A percentile compares a stretch with the other conserved stretches of the same genome.
Evolutionary conservation across 1,140 invertebrate species (phyloP).

Genomic region (Drosophila oshimai): DNA sequence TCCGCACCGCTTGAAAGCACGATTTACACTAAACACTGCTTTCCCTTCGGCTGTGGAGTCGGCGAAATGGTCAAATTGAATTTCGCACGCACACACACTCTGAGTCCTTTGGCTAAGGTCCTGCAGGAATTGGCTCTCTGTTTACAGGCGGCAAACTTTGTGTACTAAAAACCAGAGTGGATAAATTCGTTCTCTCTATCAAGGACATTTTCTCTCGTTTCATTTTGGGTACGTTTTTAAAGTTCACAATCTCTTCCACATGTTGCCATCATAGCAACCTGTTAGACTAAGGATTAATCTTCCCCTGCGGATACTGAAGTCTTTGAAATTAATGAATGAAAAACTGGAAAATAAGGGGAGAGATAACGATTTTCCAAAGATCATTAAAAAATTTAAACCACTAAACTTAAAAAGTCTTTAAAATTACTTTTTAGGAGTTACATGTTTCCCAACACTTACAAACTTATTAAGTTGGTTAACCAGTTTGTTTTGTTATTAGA

Average conservation of each 20-base stretch:
- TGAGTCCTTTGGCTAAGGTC: slow-evolving; percentile 17
- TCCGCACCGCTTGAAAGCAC: slow-evolving; percentile 78
- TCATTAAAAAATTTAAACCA: not conserved
- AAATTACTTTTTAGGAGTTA: no score
- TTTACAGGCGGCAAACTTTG: slow-evolving; percentile 64
- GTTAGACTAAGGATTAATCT: slow-evolving; percentile 11
- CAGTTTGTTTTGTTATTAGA: no score
- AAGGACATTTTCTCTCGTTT: slow-evolving; percentile 3
- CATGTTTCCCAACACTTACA: no score
- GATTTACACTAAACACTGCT: slow-evolving; percentile 71
- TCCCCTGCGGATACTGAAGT: not conserved
- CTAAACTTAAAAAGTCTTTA: no score
- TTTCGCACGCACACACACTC: slow-evolving; percentile 31
- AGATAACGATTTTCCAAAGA: no score
- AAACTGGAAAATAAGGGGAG: not conserved
- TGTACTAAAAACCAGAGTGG: slow-evolving; percentile 51
- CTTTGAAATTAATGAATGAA: slow-evolving; percentile 7
- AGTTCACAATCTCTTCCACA: slow-evolving; percentile 24
- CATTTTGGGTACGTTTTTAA: not conserved
- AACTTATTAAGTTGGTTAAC: no score
- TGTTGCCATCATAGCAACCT: slow-evolving; percentile 47
- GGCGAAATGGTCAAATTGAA: slow-evolving; percentile 66
- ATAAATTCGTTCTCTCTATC: not conserved
- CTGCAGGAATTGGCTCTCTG: slow-evolving; percentile 62
- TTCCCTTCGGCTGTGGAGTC: slow-evolving; percentile 26